Conservation (phyloP, 2,888 invertebrate genomes). For the Eristalis tenax region DNA sequence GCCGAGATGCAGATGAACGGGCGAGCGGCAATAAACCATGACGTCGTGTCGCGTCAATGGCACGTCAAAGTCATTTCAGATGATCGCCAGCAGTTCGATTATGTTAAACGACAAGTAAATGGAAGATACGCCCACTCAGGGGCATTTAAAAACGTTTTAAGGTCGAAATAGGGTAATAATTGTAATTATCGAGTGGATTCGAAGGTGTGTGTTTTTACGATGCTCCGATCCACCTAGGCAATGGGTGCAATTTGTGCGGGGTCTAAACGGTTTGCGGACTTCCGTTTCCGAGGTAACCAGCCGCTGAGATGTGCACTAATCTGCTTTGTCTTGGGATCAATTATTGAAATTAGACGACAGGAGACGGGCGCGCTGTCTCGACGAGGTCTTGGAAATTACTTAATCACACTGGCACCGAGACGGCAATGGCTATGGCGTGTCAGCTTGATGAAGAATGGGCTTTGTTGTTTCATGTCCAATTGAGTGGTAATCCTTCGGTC, state of each 20-base stretch:
- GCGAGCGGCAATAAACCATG: neutral
- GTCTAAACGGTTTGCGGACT: neutral
- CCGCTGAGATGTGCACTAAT: neutral
- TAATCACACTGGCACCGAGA: neutral
- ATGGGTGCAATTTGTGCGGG: neutral
- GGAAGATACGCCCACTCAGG: constrained; percentile 17
- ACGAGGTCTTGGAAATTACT: neutral
- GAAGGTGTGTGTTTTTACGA: neutral
- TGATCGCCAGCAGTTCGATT: constrained; percentile 10
- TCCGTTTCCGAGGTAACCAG: neutral
- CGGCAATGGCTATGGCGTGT: neutral
- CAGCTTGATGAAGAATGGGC: neutral
- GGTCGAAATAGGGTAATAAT: constrained; percentile 42
- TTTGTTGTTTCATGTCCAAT: no score
- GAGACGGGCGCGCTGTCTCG: neutral
- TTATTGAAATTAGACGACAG: neutral
- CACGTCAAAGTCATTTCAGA: constrained; percentile 9
- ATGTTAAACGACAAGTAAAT: neutral
- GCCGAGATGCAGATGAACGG: neutral
- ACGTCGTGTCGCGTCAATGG: constrained; percentile 19
- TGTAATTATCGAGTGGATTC: constrained; percentile 25
- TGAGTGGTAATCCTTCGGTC: no score
- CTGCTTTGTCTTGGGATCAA: neutral
- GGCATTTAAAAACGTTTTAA: constrained; percentile 32
- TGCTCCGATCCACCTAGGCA: neutral